Conservation (phyloP, 2,797 vertebrate species). For the Mus minutoides region DNA sequence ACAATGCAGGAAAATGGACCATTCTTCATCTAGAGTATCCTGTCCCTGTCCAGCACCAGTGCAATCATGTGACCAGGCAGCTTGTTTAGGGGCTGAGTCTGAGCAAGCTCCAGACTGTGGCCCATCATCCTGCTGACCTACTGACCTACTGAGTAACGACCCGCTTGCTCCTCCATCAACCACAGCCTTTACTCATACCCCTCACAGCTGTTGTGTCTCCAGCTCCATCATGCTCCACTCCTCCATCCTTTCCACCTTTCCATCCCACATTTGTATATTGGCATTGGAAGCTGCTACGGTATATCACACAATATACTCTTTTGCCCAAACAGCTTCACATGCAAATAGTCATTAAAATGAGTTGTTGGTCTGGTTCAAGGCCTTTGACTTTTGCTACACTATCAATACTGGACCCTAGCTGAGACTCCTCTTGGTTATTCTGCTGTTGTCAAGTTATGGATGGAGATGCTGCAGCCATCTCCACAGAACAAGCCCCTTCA, state of each 20-base stretch:
- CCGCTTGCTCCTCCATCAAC: background rate
- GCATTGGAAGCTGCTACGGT: background rate
- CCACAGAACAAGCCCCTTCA: background rate
- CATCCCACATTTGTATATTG: background rate
- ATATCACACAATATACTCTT: background rate
- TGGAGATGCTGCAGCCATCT: background rate
- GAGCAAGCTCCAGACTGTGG: background rate
- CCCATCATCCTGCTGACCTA: background rate
- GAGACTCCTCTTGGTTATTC: background rate
- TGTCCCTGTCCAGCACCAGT: background rate
- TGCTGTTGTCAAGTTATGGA: background rate
- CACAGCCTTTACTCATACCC: background rate
- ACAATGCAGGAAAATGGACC: background rate
- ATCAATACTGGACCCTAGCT: background rate
- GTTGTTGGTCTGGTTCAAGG: background rate
- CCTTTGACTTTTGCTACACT: background rate
- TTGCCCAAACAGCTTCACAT: background rate
- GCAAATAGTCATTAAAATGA: background rate
- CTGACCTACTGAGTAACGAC: background rate
- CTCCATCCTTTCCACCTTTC: background rate
- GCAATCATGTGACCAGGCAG: background rate
- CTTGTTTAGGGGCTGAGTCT: background rate
- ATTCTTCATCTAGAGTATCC: background rate
- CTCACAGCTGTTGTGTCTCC: background rate
- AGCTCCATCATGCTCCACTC: background rate